These are phyloP conservation scores for Eulacestoma nigropectus DNA, from an alignment of 2,113 vertebrate species.

Conservation along the genomic window DNA sequence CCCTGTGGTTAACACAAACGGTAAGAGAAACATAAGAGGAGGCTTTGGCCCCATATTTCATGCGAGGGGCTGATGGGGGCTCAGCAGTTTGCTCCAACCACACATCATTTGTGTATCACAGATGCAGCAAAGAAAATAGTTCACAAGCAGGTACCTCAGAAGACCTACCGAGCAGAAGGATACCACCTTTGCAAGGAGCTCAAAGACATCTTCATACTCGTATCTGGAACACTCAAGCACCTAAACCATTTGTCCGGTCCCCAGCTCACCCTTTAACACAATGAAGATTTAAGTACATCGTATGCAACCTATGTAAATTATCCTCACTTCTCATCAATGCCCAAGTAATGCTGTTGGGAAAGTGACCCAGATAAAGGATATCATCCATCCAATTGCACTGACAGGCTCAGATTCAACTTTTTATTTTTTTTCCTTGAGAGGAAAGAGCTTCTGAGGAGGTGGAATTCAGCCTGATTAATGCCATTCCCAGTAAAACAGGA, in stretches of 20 bases:
- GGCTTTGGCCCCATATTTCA: background rate
- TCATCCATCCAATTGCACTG: background rate
- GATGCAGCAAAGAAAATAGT: background rate
- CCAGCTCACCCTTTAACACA: background rate
- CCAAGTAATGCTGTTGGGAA: background rate
- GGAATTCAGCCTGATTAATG: background rate
- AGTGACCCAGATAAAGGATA: background rate
- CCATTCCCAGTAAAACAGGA: background rate
- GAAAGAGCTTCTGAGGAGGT: background rate
- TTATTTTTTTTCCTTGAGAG: background rate
- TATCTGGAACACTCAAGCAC: background rate
- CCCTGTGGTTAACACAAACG: background rate
- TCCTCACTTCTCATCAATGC: background rate
- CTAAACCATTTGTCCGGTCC: background rate
- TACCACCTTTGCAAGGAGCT: background rate
- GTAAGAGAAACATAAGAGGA: background rate
- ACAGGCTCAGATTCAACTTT: background rate
- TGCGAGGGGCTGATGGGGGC: background rate
- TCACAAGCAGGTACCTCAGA: background rate
- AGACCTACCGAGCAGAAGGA: background rate
- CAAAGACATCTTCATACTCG: background rate
- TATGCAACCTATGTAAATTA: background rate
- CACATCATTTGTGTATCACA: accelerated
- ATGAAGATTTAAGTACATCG: background rate
- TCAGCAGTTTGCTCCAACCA: background rate